These are phyloP conservation scores for Amitus sp. DNA, from an alignment of 2,888 invertebrate species.

Conservation along the genomic window DNA sequence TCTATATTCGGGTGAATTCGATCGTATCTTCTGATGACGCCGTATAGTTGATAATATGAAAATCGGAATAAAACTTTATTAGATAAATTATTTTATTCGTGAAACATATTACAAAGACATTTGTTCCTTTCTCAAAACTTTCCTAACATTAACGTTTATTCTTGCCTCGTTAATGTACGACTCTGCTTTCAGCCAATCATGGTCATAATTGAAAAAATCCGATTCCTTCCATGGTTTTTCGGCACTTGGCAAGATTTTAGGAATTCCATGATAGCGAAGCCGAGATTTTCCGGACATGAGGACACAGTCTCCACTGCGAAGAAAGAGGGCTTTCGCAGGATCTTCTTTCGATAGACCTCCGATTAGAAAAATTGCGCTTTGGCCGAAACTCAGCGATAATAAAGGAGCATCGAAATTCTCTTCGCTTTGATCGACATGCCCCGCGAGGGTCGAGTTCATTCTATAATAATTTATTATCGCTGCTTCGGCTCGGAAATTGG, in stretches of 20 bases:
- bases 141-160: conserved; percentile 94
- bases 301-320: conserved; percentile 90
- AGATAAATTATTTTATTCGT: too few relatives aligned
- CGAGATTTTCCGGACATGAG: conserved; percentile 90
- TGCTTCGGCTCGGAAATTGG: conserved; percentile 82
- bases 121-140: conserved; percentile 79
- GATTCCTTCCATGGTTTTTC: conserved; percentile 70
- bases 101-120: conserved; percentile 61
- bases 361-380: conserved; percentile 92
- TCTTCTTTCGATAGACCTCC: conserved; percentile 81
- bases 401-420: conserved; percentile 85
- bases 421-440: conserved; percentile 96
- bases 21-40: too few relatives aligned
- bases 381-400: conserved; percentile 95
- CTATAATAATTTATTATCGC: conserved; percentile 97
- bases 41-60: too few relatives aligned
- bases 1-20: too few relatives aligned
- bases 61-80: too few relatives aligned
- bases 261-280: conserved; percentile 93
- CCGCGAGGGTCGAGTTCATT: conserved; percentile 89
- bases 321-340: conserved; percentile 76
- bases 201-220: conserved; percentile 36
- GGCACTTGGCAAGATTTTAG: conserved; percentile 76
- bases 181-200: conserved; percentile 53
- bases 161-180: conserved; percentile 69